phyloP scores from a whole-genome alignment of 2,797 vertebrate genomes.

The Danionella dracula region DNA sequence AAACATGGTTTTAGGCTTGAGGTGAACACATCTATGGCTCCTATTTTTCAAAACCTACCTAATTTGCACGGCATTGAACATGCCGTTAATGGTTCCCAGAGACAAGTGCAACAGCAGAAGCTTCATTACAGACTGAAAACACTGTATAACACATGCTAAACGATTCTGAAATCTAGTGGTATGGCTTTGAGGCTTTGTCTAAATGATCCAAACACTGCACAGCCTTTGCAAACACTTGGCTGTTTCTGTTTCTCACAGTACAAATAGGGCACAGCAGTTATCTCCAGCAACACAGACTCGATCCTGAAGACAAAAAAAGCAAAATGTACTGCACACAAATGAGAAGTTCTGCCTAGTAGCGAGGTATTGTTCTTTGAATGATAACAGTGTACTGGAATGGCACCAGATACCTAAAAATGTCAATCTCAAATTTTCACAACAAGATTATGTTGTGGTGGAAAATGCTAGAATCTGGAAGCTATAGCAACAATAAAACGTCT shows the following conservation, averaged over 20 bases:
- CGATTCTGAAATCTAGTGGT: not conserved
- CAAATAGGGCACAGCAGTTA: not conserved
- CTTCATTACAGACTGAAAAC: conserved; percentile 6
- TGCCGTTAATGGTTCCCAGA: conserved; percentile 14
- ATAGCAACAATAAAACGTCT: too few relatives aligned
- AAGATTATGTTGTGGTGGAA: too few relatives aligned
- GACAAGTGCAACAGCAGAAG: not conserved
- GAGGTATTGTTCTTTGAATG: not conserved
- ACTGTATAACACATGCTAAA: conserved; percentile 7
- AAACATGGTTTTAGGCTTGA: not conserved
- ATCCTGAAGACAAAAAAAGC: not conserved
- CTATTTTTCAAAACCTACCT: not conserved
- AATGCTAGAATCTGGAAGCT: too few relatives aligned
- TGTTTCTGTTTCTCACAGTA: not conserved
- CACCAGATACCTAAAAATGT: not conserved
- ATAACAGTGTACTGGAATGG: too few relatives aligned
- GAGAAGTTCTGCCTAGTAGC: not conserved
- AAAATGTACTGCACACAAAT: not conserved
- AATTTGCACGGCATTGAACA: conserved; percentile 13
- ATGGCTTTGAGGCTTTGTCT: not conserved
- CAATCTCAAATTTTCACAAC: too few relatives aligned
- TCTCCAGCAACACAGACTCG: conserved; percentile 5
- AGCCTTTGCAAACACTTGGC: not conserved
- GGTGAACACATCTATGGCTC: not conserved
- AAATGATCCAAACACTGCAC: not conserved